A percentile compares a stretch with the other conserved stretches of the same genome.
phyloP scores from a whole-genome alignment of 2,113 vertebrate genomes.

The Trichomycterus rosablanca region DNA sequence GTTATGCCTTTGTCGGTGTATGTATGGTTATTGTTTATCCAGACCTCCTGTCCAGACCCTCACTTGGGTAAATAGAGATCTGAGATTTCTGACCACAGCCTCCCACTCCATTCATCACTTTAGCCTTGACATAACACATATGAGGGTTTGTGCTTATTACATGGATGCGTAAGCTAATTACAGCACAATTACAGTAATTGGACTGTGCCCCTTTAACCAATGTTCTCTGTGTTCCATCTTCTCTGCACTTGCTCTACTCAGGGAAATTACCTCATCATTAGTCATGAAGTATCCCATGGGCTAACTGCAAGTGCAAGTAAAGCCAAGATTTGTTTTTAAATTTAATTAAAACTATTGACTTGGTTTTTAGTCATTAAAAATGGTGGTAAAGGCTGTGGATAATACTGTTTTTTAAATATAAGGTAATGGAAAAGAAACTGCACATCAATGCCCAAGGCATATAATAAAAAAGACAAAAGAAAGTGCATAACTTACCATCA shows the following conservation, averaged over 20 bases:
- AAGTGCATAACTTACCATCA: conserved; percentile 32
- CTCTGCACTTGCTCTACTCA: conserved; percentile 21
- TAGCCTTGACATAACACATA: conserved; percentile 2
- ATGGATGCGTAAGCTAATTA: conserved; percentile 30
- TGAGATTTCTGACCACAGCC: neutral
- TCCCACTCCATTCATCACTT: neutral
- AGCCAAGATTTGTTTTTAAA: conserved; percentile 30
- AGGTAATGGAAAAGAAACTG: no score
- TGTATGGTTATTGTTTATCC: conserved; percentile 7
- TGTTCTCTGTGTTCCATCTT: conserved; percentile 35
- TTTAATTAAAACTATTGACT: conserved; percentile 30
- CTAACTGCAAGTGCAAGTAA: conserved; percentile 34
- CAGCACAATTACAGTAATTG: conserved; percentile 24
- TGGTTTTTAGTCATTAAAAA: conserved; percentile 16
- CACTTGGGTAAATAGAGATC: neutral
- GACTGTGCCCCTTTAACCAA: conserved; percentile 8
- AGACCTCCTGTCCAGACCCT: neutral
- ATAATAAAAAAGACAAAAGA: neutral
- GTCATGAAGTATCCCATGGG: conserved; percentile 37
- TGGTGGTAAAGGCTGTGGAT: neutral
- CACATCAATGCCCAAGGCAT: neutral
- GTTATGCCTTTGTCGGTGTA: no score
- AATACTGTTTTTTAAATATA: no score
- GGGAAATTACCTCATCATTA: conserved; percentile 47
- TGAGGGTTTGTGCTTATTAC: conserved; percentile 9